Conservation (phyloP, 2,888 invertebrate species). For the Eledona agricola region DNA sequence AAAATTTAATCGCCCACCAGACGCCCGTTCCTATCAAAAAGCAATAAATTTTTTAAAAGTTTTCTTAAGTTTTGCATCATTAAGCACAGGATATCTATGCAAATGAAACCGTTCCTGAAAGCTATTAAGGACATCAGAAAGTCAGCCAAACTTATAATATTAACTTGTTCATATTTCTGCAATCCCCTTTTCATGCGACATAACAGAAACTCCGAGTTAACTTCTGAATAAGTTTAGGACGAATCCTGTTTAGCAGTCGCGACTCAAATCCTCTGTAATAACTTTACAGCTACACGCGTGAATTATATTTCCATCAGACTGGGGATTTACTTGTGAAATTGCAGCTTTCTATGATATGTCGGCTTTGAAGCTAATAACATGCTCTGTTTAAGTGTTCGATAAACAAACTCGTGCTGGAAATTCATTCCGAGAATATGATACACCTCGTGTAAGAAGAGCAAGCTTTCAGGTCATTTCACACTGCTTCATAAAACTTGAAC, state of each 20-base stretch:
- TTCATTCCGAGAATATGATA: no score
- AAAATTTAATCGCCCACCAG: slow-evolving; percentile 29
- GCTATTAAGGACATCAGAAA: slow-evolving; percentile 39
- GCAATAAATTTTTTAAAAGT: slow-evolving; percentile 26
- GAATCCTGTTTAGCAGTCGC: slow-evolving; percentile 45
- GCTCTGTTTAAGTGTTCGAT: slow-evolving; percentile 5
- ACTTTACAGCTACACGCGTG: slow-evolving; percentile 49
- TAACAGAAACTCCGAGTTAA: slow-evolving; percentile 35
- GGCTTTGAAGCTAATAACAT: neutral
- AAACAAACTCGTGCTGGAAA: slow-evolving; percentile 1
- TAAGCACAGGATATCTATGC: slow-evolving; percentile 38
- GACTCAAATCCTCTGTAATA: slow-evolving; percentile 44
- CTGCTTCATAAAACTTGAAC: no score
- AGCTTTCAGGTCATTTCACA: no score
- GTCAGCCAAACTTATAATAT: slow-evolving; percentile 39
- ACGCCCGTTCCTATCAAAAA: slow-evolving; percentile 8
- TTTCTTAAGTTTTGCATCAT: slow-evolving; percentile 31
- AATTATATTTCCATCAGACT: slow-evolving; percentile 53
- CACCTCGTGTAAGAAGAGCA: no score
- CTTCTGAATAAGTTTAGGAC: slow-evolving; percentile 45
- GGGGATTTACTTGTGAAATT: slow-evolving; percentile 47
- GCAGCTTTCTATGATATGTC: slow-evolving; percentile 13
- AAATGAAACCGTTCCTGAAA: slow-evolving; percentile 36
- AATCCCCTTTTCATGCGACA: slow-evolving; percentile 35
- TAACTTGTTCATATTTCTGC: slow-evolving; percentile 41